A percentile compares a stretch with the other conserved stretches of the same genome.
These are phyloP conservation scores for Brachionus plicatilis DNA, from an alignment of 1,140 invertebrate species.

Conservation along the genomic window DNA sequence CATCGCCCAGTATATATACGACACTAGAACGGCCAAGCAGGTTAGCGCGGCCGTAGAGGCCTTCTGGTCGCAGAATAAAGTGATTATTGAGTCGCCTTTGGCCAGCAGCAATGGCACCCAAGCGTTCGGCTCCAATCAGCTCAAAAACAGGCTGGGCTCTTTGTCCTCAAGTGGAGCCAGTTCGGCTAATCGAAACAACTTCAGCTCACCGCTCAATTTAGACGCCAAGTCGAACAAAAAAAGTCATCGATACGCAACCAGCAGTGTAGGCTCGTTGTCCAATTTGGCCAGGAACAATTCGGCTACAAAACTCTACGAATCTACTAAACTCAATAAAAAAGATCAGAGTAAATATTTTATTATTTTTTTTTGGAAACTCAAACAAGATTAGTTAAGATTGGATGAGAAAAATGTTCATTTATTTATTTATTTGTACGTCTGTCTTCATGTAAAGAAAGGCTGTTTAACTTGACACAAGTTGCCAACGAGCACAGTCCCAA, in stretches of 20 bases:
- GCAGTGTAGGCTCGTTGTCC: neutral
- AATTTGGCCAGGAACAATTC: neutral
- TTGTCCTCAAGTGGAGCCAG: neutral
- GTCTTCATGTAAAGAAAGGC: no score
- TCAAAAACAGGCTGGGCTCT: neutral
- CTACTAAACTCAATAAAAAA: neutral
- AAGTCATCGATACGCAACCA: neutral
- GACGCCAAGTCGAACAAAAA: neutral
- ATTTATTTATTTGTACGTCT: no score
- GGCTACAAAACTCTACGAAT: neutral
- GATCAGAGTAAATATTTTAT: constrained; percentile 6
- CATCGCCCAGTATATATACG: constrained; percentile 20
- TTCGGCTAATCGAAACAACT: neutral
- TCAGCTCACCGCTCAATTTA: neutral
- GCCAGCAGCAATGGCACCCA: neutral
- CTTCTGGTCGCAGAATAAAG: constrained; percentile 36
- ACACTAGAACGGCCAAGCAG: neutral
- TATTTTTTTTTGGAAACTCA: neutral
- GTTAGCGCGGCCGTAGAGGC: constrained; percentile 29
- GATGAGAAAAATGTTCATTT: no score
- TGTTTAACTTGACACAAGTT: no score
- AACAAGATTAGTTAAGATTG: no score
- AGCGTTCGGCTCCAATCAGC: neutral
- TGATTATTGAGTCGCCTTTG: constrained; percentile 35
- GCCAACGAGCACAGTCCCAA: no score